Conservation (phyloP, 2,888 invertebrate species). For the Stegophylla sp. region DNA sequence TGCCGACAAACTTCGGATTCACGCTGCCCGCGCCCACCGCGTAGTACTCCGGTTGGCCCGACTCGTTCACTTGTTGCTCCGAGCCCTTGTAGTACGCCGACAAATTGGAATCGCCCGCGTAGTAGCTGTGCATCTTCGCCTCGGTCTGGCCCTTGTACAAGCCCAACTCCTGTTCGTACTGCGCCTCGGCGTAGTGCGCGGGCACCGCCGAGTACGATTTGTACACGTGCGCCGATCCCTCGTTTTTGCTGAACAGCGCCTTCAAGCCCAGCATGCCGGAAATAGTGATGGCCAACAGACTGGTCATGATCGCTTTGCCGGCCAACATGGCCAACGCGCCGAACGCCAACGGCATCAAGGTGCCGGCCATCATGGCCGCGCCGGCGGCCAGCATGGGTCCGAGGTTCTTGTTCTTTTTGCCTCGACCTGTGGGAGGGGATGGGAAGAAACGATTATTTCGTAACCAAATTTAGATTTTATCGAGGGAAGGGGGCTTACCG, state of each 20-base stretch:
- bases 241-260: slow-evolving; percentile 60
- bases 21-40: neutral
- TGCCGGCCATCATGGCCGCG: slow-evolving; percentile 75
- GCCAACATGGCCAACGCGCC: slow-evolving; percentile 75
- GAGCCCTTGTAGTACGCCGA: slow-evolving; percentile 4
- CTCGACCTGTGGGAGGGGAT: slow-evolving; percentile 66
- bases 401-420: slow-evolving; percentile 71
- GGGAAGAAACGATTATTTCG: too few relatives aligned
- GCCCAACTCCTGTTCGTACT: slow-evolving; percentile 47
- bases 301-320: slow-evolving; percentile 84
- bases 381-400: slow-evolving; percentile 70
- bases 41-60: neutral
- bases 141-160: slow-evolving; percentile 32
- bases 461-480: too few relatives aligned
- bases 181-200: slow-evolving; percentile 21
- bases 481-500: slow-evolving; percentile 26
- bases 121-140: slow-evolving; percentile 36
- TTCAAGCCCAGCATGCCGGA: slow-evolving; percentile 77
- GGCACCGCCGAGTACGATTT: neutral
- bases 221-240: slow-evolving; percentile 67
- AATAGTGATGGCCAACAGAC: slow-evolving; percentile 78
- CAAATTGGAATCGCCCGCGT: neutral
- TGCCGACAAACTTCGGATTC: neutral
- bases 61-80: too few relatives aligned
- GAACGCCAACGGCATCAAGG: slow-evolving; percentile 77